A percentile compares a stretch with the other conserved stretches of the same genome.
phyloP scores from a whole-genome alignment of 2,113 vertebrate genomes.

The Uria aalge region DNA sequence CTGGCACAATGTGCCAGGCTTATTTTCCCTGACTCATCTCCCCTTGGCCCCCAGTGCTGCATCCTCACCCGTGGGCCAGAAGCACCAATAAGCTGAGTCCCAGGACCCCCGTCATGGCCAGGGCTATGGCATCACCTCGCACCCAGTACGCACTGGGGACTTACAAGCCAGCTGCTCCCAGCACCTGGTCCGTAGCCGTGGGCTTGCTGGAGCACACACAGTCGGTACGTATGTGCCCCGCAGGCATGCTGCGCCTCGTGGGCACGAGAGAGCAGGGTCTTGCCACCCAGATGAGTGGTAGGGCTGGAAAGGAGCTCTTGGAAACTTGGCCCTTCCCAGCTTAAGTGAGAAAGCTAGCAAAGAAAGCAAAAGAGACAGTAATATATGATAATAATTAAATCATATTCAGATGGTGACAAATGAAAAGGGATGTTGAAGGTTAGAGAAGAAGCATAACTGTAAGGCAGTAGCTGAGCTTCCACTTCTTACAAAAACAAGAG shows the following conservation, averaged over 20 bases:
- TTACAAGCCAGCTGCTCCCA: not conserved
- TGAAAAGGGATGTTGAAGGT: not conserved
- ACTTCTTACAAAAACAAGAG: conserved; percentile 14
- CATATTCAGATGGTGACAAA: not conserved
- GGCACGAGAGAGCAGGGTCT: not conserved
- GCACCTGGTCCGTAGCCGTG: not conserved
- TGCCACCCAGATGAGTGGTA: not conserved
- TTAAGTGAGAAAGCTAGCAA: not conserved
- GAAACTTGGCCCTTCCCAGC: not conserved
- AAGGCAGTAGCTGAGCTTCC: conserved; percentile 44
- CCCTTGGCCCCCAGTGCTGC: fast-evolving
- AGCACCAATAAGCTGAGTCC: not conserved
- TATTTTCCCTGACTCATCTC: not conserved
- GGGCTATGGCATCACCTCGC: fast-evolving
- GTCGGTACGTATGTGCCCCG: fast-evolving
- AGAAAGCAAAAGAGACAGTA: not conserved
- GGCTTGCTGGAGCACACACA: not conserved
- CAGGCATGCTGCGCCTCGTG: fast-evolving
- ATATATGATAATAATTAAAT: not conserved
- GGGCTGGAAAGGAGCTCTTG: not conserved
- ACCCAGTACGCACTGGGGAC: fast-evolving
- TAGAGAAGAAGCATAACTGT: not conserved
- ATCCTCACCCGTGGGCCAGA: not conserved
- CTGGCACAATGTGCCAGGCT: not conserved
- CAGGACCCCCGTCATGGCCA: fast-evolving